A percentile compares a stretch with the other conserved stretches of the same genome.
Evolutionary conservation across 2,888 invertebrate genomes (phyloP).

Genomic region (Vannuccia rotundouncinata): DNA sequence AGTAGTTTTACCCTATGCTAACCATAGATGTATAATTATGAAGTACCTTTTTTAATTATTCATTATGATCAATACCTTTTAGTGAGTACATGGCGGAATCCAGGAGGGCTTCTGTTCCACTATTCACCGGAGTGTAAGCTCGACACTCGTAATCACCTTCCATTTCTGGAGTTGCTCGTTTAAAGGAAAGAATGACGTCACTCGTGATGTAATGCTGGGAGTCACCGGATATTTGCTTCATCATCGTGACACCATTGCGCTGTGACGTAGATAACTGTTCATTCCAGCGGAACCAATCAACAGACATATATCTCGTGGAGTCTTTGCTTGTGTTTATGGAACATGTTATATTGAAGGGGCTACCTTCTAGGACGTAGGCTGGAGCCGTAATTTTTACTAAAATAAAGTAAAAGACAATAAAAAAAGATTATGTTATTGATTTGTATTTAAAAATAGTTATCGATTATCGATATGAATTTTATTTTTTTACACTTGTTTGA

Average conservation of each 20-base stretch:
- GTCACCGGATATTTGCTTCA: conserved; percentile 18
- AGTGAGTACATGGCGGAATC: not conserved
- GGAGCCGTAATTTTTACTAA: conserved; percentile 31
- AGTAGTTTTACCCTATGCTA: no score
- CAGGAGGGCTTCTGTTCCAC: not conserved
- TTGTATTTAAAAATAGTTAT: no score
- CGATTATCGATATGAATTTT: no score
- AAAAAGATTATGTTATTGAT: no score
- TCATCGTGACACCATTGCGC: not conserved
- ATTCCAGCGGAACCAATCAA: conserved; percentile 23
- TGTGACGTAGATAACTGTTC: conserved; percentile 14
- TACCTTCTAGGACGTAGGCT: not conserved
- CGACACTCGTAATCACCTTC: conserved; percentile 28
- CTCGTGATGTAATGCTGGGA: not conserved
- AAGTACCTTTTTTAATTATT: no score
- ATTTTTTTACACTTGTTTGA: no score
- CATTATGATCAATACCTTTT: no score
- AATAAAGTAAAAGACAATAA: no score
- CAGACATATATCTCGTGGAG: not conserved
- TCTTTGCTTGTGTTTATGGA: conserved; percentile 19
- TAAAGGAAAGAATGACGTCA: conserved; percentile 27
- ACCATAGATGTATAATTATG: no score
- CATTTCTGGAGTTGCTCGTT: not conserved
- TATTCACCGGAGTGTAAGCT: conserved; percentile 24
- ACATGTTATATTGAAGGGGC: conserved; percentile 28